A percentile compares a stretch with the other conserved stretches of the same genome.
Evolutionary conservation across 1,140 invertebrate species (phyloP).

Genomic region (Atta colombica): DNA sequence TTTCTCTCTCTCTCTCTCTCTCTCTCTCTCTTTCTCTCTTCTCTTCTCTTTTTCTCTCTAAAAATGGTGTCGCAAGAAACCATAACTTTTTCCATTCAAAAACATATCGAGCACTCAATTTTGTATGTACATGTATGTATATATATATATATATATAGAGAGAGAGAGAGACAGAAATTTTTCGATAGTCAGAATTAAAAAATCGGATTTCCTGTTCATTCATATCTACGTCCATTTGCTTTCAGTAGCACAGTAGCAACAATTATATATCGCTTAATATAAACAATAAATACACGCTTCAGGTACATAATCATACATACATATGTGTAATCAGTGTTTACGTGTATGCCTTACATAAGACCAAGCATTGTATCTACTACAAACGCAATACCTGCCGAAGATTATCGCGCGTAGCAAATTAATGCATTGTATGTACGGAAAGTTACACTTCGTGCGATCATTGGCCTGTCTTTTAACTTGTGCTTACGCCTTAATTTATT

Average conservation of each 20-base stretch:
- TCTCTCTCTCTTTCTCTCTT: no score
- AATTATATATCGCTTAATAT: not conserved
- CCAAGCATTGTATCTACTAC: not conserved
- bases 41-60: no score
- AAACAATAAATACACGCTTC: not conserved
- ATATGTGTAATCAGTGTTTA: not conserved
- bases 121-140: not conserved
- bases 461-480: not conserved
- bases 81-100: not conserved
- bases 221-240: not conserved
- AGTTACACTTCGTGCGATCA: not conserved
- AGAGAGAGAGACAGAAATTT: not conserved
- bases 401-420: not conserved
- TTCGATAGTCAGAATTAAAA: not conserved
- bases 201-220: constrained; percentile 3
- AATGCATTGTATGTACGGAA: no score
- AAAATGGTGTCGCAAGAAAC: not conserved
- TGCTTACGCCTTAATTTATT: not conserved
- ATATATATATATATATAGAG: no score
- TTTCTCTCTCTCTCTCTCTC: no score
- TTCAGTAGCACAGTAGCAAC: not conserved
- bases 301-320: constrained; percentile 1
- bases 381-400: constrained; percentile 17
- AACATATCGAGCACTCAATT: not conserved
- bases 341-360: constrained; percentile 10